Evolutionary conservation across 2,888 invertebrate genomes (phyloP).

Genomic region (Fragum sueziense): DNA sequence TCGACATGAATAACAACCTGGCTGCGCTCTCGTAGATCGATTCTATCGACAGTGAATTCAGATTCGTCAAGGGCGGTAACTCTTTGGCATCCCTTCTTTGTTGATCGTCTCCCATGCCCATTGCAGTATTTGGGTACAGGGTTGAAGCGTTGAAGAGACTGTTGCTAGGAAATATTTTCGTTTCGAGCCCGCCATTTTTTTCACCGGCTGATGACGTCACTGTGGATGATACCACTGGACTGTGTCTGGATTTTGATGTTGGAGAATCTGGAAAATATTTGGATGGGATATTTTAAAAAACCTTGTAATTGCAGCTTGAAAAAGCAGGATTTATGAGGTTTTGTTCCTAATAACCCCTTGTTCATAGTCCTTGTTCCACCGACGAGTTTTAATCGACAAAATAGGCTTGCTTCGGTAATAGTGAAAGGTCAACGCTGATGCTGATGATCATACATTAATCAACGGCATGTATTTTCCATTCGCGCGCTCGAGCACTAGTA

Average conservation of each 20-base stretch:
- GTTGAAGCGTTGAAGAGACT: conserved; percentile 44
- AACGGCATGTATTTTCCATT: no score
- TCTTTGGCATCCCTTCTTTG: neutral
- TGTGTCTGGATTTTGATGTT: conserved; percentile 24
- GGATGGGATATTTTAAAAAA: no score
- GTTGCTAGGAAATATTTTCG: conserved; percentile 49
- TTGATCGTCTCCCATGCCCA: neutral
- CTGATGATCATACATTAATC: no score
- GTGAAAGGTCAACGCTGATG: no score
- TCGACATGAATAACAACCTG: conserved; percentile 89
- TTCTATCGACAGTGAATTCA: conserved; percentile 49
- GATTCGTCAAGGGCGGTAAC: neutral
- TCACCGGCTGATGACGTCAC: conserved; percentile 31
- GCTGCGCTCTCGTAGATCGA: conserved; percentile 84
- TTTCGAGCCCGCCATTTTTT: conserved; percentile 12
- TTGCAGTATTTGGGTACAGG: conserved; percentile 28
- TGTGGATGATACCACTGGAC: conserved; percentile 43
- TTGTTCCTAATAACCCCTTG: no score
- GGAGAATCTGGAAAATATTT: conserved; percentile 48
- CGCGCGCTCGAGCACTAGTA: no score
- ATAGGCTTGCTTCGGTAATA: no score
- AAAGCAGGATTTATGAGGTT: no score
- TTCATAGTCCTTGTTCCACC: no score
- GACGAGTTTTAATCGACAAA: no score
- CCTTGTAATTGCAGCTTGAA: no score